Evolutionary conservation across 2,113 vertebrate genomes (phyloP).

Genomic region (Climacteris rufus): DNA sequence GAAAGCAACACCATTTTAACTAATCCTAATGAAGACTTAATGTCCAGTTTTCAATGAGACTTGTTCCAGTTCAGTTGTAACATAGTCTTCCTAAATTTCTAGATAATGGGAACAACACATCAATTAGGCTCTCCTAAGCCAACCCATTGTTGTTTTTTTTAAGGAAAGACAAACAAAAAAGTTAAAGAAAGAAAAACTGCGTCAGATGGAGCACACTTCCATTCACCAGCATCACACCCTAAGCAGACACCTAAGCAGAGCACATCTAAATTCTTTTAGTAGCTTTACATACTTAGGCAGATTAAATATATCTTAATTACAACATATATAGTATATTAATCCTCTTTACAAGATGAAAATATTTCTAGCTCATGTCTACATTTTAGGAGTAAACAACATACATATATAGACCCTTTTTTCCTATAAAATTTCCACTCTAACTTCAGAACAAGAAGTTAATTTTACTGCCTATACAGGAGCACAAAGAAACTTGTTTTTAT

Average conservation of each 20-base stretch:
- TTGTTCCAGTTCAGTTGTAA: background rate
- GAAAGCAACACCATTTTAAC: background rate
- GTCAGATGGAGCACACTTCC: background rate
- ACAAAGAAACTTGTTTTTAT: background rate
- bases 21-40: background rate
- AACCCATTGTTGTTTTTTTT: background rate
- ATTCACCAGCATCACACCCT: background rate
- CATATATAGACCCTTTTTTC: background rate
- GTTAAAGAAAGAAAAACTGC: rapidly evolving
- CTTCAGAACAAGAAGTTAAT: background rate
- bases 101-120: background rate
- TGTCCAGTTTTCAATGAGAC: background rate
- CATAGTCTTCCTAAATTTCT: background rate
- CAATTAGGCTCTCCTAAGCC: background rate
- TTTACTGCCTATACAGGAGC: background rate
- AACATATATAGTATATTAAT: background rate
- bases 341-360: background rate
- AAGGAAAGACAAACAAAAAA: background rate
- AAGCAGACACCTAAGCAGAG: background rate
- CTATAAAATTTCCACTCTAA: background rate
- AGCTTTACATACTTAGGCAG: background rate
- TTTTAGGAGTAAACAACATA: background rate
- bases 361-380: background rate
- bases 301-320: background rate
- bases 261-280: background rate